phyloP scores from a whole-genome alignment of 2,888 invertebrate species.

The Patella caerulea region DNA sequence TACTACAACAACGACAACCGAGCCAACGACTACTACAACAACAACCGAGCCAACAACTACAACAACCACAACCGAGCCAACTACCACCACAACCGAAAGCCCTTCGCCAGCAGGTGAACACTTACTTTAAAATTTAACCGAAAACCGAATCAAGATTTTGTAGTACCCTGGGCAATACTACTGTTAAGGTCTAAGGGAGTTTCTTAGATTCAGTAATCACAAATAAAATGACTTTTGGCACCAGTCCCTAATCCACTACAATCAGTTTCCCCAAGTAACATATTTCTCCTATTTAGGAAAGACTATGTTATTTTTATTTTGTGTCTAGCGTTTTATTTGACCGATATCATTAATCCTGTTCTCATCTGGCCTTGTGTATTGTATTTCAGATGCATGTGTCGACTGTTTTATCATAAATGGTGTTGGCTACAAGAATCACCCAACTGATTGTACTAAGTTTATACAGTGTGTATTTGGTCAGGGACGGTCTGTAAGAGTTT shows the following conservation, averaged over 20 bases:
- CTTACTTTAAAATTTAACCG: background rate
- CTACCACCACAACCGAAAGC: background rate
- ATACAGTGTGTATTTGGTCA: conserved; percentile 37
- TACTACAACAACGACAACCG: background rate
- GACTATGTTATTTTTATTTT: background rate
- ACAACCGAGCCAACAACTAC: background rate
- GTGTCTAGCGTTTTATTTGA: background rate
- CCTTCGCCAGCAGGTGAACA: background rate
- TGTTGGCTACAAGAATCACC: conserved; percentile 42
- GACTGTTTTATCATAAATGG: conserved; percentile 37
- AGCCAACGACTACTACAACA: background rate
- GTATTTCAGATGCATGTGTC: conserved; percentile 33
- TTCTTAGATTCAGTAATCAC: too few relatives aligned
- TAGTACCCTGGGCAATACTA: too few relatives aligned
- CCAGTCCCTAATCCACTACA: too few relatives aligned
- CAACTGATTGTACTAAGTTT: conserved; percentile 35
- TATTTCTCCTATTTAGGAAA: background rate
- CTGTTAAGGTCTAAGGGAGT: too few relatives aligned
- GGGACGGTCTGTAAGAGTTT: conserved; percentile 25
- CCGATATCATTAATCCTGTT: too few relatives aligned
- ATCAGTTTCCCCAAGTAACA: too few relatives aligned
- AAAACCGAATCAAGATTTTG: too few relatives aligned
- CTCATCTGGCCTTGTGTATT: too few relatives aligned
- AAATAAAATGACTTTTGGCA: too few relatives aligned
- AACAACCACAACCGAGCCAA: background rate